These are phyloP conservation scores for Cylindroiulus punctatus DNA, from an alignment of 2,888 invertebrate genomes.

Conservation along the genomic window DNA sequence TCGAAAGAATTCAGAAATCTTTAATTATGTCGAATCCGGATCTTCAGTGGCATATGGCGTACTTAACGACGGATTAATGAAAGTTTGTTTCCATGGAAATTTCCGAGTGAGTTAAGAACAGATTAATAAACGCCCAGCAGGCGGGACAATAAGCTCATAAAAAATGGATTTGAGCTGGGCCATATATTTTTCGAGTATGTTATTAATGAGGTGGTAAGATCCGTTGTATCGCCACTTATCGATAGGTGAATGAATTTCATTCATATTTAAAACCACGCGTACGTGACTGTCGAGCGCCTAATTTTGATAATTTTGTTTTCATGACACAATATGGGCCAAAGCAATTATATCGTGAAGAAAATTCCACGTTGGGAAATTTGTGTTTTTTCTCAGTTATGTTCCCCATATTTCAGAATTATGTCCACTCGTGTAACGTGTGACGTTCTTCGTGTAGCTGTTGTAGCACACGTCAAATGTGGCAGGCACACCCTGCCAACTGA, in stretches of 20 bases:
- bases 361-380: neutral
- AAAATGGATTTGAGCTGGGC: neutral
- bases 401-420: neutral
- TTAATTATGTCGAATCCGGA: constrained; percentile 13
- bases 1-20: neutral
- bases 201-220: neutral
- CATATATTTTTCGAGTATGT: neutral
- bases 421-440: neutral
- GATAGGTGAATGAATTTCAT: neutral
- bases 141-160: neutral
- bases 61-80: neutral
- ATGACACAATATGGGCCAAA: neutral
- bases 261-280: neutral
- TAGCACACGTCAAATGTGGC: neutral
- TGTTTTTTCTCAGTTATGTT: neutral
- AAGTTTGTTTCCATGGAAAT: neutral
- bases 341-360: neutral
- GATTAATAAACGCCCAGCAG: neutral
- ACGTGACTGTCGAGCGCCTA: neutral
- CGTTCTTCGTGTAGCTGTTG: neutral
- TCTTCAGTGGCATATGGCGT: neutral
- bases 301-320: neutral
- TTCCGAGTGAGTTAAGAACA: neutral
- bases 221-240: neutral
- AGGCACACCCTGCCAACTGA: neutral